Evolutionary conservation across 2,888 invertebrate genomes (phyloP).

Genomic region (Rambutsinella grinnellia): DNA sequence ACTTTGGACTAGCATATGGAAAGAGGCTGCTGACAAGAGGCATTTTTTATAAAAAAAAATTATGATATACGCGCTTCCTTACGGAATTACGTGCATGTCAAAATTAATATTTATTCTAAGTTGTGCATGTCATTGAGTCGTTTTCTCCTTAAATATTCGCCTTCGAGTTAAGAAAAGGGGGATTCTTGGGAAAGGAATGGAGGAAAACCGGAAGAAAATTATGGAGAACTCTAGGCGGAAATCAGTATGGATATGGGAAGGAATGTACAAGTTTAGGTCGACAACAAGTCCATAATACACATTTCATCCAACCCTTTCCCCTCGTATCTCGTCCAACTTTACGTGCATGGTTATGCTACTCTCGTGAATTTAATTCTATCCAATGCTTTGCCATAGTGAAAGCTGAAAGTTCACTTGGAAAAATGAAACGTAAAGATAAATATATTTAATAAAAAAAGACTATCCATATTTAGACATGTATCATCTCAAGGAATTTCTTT

Average conservation of each 20-base stretch:
- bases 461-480: no score
- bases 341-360: background rate
- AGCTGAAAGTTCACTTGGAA: background rate
- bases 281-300: background rate
- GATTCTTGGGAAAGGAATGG: background rate
- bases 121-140: slow-evolving; percentile 46
- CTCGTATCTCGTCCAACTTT: background rate
- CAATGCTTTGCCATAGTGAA: background rate
- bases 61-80: slow-evolving; percentile 13
- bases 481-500: no score
- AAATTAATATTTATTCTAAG: slow-evolving; percentile 47
- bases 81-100: slow-evolving; percentile 39
- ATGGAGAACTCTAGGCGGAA: background rate
- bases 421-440: background rate
- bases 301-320: no score
- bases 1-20: background rate
- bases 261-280: background rate
- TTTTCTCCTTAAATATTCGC: slow-evolving; percentile 32
- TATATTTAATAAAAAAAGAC: background rate
- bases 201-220: background rate
- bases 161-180: background rate
- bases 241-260: background rate
- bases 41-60: background rate
- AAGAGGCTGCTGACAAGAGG: no score
- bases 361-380: background rate